A percentile compares a stretch with the other conserved stretches of the same genome.
Conservation (phyloP, 2,113 vertebrate genomes). For the Corapipo altera region DNA sequence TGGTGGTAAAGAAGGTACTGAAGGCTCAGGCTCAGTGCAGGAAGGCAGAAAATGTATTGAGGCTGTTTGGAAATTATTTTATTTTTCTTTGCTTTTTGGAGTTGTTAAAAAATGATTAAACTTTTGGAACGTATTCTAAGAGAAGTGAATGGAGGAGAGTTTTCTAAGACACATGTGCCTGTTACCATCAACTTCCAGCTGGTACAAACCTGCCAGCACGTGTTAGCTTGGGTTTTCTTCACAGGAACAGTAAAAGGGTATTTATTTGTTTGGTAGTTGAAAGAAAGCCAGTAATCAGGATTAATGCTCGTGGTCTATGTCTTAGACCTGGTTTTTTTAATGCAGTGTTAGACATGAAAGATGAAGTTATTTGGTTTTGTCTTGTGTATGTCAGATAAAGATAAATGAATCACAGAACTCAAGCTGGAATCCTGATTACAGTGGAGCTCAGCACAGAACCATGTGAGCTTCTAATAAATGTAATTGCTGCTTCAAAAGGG, state of each 20-base stretch:
- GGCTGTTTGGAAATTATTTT: not conserved
- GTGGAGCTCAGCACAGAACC: not conserved
- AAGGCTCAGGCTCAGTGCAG: not conserved
- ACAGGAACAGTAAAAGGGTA: not conserved
- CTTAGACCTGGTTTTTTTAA: not conserved
- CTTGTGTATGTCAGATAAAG: not conserved
- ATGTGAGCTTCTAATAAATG: not conserved
- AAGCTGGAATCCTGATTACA: not conserved
- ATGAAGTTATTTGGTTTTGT: not conserved
- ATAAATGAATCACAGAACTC: not conserved
- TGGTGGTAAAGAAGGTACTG: not conserved
- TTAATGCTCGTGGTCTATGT: not conserved
- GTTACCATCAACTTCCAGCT: not conserved
- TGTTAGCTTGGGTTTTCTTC: not conserved
- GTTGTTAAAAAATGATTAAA: not conserved
- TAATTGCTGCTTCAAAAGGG: not conserved
- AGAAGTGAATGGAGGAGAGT: not conserved
- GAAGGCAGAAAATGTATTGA: not conserved
- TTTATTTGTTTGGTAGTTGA: not conserved
- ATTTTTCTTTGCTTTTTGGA: not conserved
- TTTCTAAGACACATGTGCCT: not conserved
- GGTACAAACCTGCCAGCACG: not conserved
- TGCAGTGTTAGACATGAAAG: not conserved
- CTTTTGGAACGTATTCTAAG: not conserved
- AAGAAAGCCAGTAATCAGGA: not conserved